phyloP scores from a whole-genome alignment of 2,113 vertebrate species.

The rat (Rattus norvegicus) region DNA sequence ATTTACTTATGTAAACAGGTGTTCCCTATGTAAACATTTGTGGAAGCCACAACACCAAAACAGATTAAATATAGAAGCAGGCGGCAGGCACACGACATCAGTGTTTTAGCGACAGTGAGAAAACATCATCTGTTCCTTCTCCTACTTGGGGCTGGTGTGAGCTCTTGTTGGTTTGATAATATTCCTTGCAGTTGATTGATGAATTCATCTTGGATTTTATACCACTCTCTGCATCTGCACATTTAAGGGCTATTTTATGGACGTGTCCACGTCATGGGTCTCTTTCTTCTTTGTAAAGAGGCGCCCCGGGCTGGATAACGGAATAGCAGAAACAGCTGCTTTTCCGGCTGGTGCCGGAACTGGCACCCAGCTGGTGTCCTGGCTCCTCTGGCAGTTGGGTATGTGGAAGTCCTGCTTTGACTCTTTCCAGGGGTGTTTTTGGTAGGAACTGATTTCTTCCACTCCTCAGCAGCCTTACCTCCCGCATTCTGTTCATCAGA shows the following conservation, averaged over 20 bases:
- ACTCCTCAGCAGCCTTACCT: not conserved
- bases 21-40: slow-evolving; percentile 63
- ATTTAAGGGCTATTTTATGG: slow-evolving; percentile 24
- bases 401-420: not conserved
- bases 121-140: slow-evolving; percentile 70
- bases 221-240: slow-evolving; percentile 7
- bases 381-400: not conserved
- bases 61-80: slow-evolving; percentile 67
- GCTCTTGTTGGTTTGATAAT: slow-evolving; percentile 22
- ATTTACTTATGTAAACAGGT: slow-evolving; percentile 46
- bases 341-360: not conserved
- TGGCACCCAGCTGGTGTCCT: not conserved
- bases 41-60: slow-evolving; percentile 61
- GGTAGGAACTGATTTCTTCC: not conserved
- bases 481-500: not conserved
- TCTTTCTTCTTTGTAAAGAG: not conserved
- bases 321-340: not conserved
- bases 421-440: not conserved
- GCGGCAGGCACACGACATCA: slow-evolving; percentile 26
- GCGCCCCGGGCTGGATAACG: not conserved
- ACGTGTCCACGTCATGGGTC: not conserved
- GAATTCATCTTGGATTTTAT: slow-evolving; percentile 19
- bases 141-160: slow-evolving; percentile 22
- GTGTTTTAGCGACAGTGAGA: slow-evolving; percentile 42
- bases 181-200: slow-evolving; percentile 7